Evolutionary conservation across 2,797 vertebrate species (phyloP).

Genomic region (Champsocephalus gunnari): DNA sequence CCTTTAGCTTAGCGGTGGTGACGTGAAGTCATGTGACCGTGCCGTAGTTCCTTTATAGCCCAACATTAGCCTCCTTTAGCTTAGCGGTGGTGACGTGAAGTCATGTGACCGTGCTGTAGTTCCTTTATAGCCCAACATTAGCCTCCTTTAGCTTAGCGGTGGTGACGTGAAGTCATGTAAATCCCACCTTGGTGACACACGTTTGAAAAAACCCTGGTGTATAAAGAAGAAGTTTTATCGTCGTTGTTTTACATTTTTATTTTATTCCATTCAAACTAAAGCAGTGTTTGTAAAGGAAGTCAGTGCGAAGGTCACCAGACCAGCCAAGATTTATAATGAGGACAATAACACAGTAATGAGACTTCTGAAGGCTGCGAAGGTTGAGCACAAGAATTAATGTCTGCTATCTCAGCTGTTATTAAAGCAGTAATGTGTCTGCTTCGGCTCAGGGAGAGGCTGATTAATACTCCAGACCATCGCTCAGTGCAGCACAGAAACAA

Average conservation of each 20-base stretch:
- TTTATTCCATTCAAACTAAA: conserved; percentile 30
- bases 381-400: conserved; percentile 58
- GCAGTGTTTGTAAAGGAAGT: conserved; percentile 53
- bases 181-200: not conserved
- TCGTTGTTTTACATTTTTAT: conserved; percentile 8
- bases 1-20: too few relatives aligned
- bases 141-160: too few relatives aligned
- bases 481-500: conserved; percentile 52
- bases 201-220: conserved; percentile 21
- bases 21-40: too few relatives aligned
- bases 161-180: too few relatives aligned
- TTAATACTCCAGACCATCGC: conserved; percentile 58
- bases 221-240: not conserved
- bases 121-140: too few relatives aligned
- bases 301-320: conserved; percentile 10
- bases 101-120: too few relatives aligned
- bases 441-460: conserved; percentile 53
- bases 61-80: too few relatives aligned
- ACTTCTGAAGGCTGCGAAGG: conserved; percentile 49
- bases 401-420: conserved; percentile 61
- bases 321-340: conserved; percentile 59
- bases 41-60: too few relatives aligned
- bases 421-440: conserved; percentile 59
- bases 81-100: too few relatives aligned
- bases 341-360: conserved; percentile 64